Percentiles rank a stretch among this genome's conserved stretches.
Evolutionary conservation across 2,113 vertebrate genomes (phyloP).

Genomic region (Carettochelys insculpta): DNA sequence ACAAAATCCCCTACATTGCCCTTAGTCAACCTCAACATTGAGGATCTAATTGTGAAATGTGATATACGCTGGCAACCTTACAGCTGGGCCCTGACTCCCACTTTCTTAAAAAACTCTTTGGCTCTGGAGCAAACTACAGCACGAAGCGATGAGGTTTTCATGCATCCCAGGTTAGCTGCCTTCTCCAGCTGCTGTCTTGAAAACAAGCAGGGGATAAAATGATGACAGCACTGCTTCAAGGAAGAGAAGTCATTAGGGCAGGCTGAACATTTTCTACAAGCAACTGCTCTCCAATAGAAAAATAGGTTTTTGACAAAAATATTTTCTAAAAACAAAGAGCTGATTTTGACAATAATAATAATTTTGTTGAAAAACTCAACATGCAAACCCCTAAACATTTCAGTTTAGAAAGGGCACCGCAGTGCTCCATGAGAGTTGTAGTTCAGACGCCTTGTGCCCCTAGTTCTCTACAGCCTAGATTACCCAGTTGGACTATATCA

Average conservation of each 20-base stretch:
- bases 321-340: background rate
- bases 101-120: background rate
- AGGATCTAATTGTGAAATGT: background rate
- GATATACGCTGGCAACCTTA: background rate
- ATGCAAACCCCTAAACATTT: background rate
- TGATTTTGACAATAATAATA: background rate
- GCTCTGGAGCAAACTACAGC: background rate
- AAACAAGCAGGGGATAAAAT: background rate
- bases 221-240: background rate
- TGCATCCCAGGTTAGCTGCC: background rate
- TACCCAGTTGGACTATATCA: background rate
- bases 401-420: background rate
- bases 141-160: background rate
- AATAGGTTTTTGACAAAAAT: background rate
- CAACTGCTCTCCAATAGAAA: background rate
- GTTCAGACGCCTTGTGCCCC: background rate
- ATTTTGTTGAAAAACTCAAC: background rate
- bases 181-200: background rate
- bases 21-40: background rate
- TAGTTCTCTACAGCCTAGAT: background rate
- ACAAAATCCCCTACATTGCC: background rate
- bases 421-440: background rate
- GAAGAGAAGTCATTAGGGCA: background rate
- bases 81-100: background rate
- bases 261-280: background rate